Base-by-base conservation (phyloP, 2,113 vertebrate species). In the Poecile atricapillus region DNA sequence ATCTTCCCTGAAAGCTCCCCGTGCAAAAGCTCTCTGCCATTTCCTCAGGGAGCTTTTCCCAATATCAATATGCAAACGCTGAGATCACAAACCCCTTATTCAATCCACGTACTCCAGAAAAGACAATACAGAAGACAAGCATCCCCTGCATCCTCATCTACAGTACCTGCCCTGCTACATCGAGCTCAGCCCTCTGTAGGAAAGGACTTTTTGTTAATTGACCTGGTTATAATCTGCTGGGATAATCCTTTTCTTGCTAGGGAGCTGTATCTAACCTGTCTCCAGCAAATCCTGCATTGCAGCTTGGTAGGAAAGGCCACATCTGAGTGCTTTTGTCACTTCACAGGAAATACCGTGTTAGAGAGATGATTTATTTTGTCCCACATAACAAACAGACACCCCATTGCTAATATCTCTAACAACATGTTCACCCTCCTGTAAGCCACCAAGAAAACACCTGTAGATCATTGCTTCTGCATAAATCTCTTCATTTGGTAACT, bases 251-350 rank as follows among this genome's bases (percentile, higher is more conserved):
- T 90, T 33, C 47, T 35, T 92, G 27, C n/a, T 27, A 31, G 46
- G 35, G 46, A 77, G 30, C 31, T 37, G 25, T 24, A 39, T 52
- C 41, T 62, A 53, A 86, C 24, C 31, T 37, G 23, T 68, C 58
- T 70, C 44, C 41, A 75, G 55, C n/a, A 75, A 69, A 71, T 63
- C n/a, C 27, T 30, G 4, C 10, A 0, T 16, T n/a, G 21, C 67
- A 68, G 13, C 52, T 77, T 46, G 21, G 60, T 89, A 86, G 77
- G 68, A 95, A 93, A 74, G 23, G 33, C 21, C 85, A 31, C 83
- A 49, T 83, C 81, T 96, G 74, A 21, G 35, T 60, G 67, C 50
- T 80, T 96, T 90, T 96, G 53, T 79, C 85, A 67, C 90, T 92
- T 81, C 52, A 47, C 31, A 58, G 63, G 50, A 74, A 93, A 43